A percentile compares a stretch with the other conserved stretches of the same genome.
These are phyloP conservation scores for Naja naja DNA, from an alignment of 2,113 vertebrate species.

Conservation along the genomic window DNA sequence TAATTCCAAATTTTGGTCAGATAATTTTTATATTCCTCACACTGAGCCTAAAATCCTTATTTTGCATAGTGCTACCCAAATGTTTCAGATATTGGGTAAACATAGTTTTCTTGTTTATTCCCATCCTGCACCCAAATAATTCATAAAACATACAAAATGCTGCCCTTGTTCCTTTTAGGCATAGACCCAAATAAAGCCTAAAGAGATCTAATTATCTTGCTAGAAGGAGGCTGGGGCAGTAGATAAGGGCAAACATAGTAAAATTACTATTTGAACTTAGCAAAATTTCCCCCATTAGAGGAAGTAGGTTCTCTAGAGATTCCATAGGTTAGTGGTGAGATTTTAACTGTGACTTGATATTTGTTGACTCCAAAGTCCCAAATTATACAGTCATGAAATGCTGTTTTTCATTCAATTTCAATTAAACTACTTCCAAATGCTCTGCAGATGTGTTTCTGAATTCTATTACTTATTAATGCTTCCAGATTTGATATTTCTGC, in stretches of 20 bases:
- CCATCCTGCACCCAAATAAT: background rate
- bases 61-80: background rate
- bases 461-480: conserved; percentile 13
- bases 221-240: background rate
- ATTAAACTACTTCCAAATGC: background rate
- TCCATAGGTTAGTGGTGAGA: background rate
- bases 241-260: background rate
- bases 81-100: background rate
- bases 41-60: background rate
- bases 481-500: background rate
- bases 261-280: background rate
- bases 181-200: background rate
- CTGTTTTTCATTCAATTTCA: conserved; percentile 2
- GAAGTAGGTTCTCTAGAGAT: background rate
- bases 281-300: background rate
- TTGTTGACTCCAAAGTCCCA: background rate
- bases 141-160: background rate
- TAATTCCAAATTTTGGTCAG: background rate
- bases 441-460: background rate
- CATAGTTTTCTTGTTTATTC: background rate
- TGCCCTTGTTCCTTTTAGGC: background rate
- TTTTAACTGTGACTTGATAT: background rate
- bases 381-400: background rate
- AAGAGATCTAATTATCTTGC: background rate
- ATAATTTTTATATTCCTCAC: background rate